A percentile compares a stretch with the other conserved stretches of the same genome.
Evolutionary conservation across 2,113 vertebrate genomes (phyloP).

Genomic region (Corythaixoides concolor): DNA sequence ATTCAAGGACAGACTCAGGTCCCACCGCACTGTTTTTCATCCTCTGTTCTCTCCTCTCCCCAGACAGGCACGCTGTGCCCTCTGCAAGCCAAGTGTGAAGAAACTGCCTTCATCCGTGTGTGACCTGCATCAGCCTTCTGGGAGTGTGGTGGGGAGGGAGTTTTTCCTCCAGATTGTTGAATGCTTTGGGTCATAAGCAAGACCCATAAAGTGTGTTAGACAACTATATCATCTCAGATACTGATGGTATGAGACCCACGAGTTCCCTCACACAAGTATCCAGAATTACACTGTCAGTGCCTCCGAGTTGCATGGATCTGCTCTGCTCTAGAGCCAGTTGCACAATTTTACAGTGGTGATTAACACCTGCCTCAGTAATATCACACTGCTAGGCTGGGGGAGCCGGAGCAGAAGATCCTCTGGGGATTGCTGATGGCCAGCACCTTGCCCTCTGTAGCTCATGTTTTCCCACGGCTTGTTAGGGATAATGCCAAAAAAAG

Average conservation of each 20-base stretch:
- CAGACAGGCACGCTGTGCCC: fast-evolving
- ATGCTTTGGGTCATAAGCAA: not conserved
- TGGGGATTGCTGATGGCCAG: not conserved
- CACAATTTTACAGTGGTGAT: not conserved
- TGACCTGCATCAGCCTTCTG: not conserved
- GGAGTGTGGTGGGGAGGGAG: not conserved
- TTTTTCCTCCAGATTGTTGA: not conserved
- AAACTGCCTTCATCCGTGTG: conserved; percentile 17
- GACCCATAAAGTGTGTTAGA: not conserved
- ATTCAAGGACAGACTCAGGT: not conserved
- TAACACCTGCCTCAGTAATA: not conserved
- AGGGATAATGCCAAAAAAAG: not conserved
- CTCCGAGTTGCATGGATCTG: not conserved
- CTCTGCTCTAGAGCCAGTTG: not conserved
- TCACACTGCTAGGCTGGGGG: not conserved
- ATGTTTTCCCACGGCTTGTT: not conserved
- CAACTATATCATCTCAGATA: not conserved
- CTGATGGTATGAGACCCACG: not conserved
- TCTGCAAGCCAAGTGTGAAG: conserved; percentile 56
- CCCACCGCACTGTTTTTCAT: not conserved
- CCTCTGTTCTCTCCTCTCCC: not conserved
- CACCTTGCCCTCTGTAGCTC: not conserved
- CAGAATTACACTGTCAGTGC: not conserved
- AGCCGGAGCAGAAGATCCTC: not conserved
- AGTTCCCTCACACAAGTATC: not conserved